Evolutionary conservation across 2,113 vertebrate species (phyloP).

Genomic region (Hipposideros armiger): DNA sequence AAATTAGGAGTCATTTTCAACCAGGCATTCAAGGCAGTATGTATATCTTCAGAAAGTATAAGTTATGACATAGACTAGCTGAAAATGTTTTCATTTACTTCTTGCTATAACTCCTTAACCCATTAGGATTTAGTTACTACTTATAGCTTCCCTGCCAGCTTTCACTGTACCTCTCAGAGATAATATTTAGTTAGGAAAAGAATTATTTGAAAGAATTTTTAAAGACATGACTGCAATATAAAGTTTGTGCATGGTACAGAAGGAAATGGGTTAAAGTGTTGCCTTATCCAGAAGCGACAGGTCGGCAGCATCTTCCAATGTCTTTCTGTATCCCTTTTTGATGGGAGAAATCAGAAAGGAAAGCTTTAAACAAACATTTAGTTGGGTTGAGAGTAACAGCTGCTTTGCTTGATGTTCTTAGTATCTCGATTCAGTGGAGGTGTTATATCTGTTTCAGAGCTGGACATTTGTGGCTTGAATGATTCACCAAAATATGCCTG

Average conservation of each 20-base stretch:
- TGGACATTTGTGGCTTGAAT: background rate
- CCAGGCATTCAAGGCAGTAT: background rate
- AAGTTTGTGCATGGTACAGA: background rate
- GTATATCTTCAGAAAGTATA: background rate
- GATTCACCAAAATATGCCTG: background rate
- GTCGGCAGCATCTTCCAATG: background rate
- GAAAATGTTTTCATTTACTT: constrained; percentile 41
- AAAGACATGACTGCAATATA: background rate
- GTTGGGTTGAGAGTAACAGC: background rate
- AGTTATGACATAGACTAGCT: background rate
- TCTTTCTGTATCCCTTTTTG: background rate
- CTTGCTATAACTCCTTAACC: background rate
- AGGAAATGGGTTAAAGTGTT: background rate
- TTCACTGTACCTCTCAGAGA: background rate
- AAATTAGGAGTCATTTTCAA: background rate
- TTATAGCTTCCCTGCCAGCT: background rate
- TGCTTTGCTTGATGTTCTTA: background rate
- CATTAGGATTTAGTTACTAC: background rate
- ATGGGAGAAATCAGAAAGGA: background rate
- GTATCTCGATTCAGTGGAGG: background rate
- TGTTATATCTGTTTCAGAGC: background rate
- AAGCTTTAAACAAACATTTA: background rate
- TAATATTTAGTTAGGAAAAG: background rate
- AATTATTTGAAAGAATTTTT: background rate
- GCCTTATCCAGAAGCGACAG: background rate